Evolutionary conservation across 2,113 vertebrate genomes (phyloP).

Genomic region (Poeciliopsis turrubarensis): DNA sequence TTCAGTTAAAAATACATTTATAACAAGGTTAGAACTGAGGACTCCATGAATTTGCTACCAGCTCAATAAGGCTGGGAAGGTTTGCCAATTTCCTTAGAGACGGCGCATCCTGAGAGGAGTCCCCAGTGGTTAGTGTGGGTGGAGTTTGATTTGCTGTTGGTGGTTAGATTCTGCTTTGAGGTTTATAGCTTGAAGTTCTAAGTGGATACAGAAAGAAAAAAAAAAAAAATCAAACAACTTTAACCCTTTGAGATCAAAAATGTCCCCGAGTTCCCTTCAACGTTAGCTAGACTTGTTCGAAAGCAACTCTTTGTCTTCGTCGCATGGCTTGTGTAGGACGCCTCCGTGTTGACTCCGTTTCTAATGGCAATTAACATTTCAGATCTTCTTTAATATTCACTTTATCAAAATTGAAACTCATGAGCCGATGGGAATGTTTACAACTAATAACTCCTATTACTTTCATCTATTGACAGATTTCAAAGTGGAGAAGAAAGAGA

Average conservation of each 20-base stretch:
- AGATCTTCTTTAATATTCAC: not conserved
- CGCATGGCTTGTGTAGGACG: conserved; percentile 16
- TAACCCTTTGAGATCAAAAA: conserved; percentile 81
- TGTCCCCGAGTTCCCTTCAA: conserved; percentile 47
- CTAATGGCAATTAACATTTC: conserved; percentile 23
- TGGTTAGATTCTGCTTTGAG: conserved; percentile 78
- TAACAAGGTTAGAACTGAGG: conserved; percentile 80
- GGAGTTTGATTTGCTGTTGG: conserved; percentile 78
- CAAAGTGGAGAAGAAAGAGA: conserved; percentile 61
- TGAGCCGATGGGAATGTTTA: not conserved
- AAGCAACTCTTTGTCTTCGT: conserved; percentile 32
- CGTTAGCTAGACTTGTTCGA: conserved; percentile 5
- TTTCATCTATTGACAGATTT: conserved; percentile 8
- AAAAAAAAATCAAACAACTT: conserved; percentile 50
- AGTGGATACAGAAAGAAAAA: not conserved
- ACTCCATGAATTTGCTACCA: conserved; percentile 55
- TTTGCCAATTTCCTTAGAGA: not conserved
- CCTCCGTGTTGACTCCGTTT: conserved; percentile 9
- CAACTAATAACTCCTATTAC: not conserved
- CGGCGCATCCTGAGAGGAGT: conserved; percentile 45
- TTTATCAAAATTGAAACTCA: conserved; percentile 45
- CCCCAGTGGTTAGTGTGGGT: conserved; percentile 77
- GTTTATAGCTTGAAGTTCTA: conserved; percentile 36
- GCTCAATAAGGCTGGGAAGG: conserved; percentile 13
- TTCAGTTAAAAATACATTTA: conserved; percentile 74